These are phyloP conservation scores for Hippoglossus hippoglossus DNA, from an alignment of 2,797 vertebrate species.

Conservation along the genomic window DNA sequence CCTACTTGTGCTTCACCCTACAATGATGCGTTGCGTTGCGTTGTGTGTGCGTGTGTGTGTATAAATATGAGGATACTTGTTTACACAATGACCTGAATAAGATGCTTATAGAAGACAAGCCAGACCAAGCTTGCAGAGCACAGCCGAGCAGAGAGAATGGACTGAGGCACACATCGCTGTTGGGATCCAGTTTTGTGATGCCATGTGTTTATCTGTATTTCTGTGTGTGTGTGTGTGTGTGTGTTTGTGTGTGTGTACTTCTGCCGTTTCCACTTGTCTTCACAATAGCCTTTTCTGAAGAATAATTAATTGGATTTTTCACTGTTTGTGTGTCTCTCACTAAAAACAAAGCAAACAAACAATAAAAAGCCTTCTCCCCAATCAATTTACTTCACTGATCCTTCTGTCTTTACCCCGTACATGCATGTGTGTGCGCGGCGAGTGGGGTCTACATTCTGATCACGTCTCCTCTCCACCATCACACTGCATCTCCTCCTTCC, in stretches of 20 bases:
- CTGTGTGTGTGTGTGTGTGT: background rate
- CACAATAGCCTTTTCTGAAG: conserved; percentile 38
- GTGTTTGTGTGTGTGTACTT: conserved; percentile 6
- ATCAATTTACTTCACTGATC: conserved; percentile 59
- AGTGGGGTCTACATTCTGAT: conserved; percentile 61
- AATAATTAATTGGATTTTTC: conserved; percentile 55
- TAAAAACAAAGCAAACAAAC: conserved; percentile 53
- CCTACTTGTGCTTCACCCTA: conserved; percentile 39
- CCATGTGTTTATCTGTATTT: background rate
- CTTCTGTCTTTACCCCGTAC: conserved; percentile 23
- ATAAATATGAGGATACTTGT: conserved; percentile 58
- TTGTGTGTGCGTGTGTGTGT: conserved; percentile 19
- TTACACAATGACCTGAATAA: conserved; percentile 84
- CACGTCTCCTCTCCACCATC: conserved; percentile 67
- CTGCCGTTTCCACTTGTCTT: conserved; percentile 24
- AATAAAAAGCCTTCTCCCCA: conserved; percentile 29
- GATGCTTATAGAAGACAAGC: conserved; percentile 55
- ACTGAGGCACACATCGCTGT: conserved; percentile 16
- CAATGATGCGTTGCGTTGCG: conserved; percentile 3
- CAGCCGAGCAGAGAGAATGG: conserved; percentile 25
- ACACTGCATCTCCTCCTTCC: conserved; percentile 41
- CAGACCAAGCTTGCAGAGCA: conserved; percentile 35
- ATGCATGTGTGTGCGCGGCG: conserved; percentile 4
- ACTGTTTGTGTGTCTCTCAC: conserved; percentile 25
- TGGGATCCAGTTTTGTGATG: conserved; percentile 8